Evolutionary conservation across 35 echinoderm and acorn worm species (phyloP), one percentile per base, ranked within the genome.

Genomic region (Patiria miniata): DNA sequence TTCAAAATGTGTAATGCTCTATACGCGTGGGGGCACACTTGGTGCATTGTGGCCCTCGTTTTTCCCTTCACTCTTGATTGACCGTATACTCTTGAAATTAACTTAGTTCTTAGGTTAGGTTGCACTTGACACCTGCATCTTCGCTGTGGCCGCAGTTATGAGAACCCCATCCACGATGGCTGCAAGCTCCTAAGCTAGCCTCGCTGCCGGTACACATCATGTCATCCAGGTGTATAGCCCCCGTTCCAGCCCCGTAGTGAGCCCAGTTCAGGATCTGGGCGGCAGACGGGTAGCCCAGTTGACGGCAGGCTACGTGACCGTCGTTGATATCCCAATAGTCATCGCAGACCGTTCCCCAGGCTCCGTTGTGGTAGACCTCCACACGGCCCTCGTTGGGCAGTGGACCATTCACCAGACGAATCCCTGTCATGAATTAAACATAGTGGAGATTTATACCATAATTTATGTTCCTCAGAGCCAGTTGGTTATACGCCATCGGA

Each of bases 311-410:
- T 6, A 92, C 90, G 18, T 59, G 39, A 7, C 84, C 90, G 36
- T 92, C 85, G 18, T 19, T 58, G 28, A 81, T 37, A 79, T 86
- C 79, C 85, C 85, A 92, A 22, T 19, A 30, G 36, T 87, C 85
- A 51, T 92, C 90, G 78, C 90, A 92, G n/a, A 92, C 76, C 2
- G 90, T 92, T 15, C 90, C 90, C 90, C 90, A 92, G 5, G 23
- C 56, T 1, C 79, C 79, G 42, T 78, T 51, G 18, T 77, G 28
- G 2, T 79, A 61, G 1, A 93, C 36, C 36, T 93, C 91, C 12
- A 93, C 68, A 22, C 81, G 12, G 17, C 91, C 91, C 57, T 84
- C 86, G 28, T 40, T 30, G 7, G 61, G 9, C 6, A 58, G 15
- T 12, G 7, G 38, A 17, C 91, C 91, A 58, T 54, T 80, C 29